A percentile compares a stretch with the other conserved stretches of the same genome.
Conservation (phyloP, 2,888 invertebrate species). For the Stenotaenia linearis region DNA sequence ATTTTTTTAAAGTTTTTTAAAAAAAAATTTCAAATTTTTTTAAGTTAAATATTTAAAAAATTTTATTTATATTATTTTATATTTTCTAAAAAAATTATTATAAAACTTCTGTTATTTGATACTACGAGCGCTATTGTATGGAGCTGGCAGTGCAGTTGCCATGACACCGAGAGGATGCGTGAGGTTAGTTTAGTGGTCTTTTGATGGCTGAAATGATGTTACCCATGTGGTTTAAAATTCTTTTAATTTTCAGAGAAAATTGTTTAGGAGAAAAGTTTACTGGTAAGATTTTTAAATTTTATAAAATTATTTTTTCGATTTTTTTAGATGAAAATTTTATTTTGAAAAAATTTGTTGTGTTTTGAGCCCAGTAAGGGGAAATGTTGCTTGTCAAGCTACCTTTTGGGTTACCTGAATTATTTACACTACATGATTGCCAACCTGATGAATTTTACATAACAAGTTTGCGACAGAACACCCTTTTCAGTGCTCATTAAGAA, state of each 20-base stretch:
- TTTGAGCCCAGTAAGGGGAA: too few relatives aligned
- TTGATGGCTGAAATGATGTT: not conserved
- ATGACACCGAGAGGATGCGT: not conserved
- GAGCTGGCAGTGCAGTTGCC: not conserved
- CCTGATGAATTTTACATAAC: not conserved
- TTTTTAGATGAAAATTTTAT: too few relatives aligned
- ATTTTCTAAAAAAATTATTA: not conserved
- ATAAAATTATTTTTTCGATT: too few relatives aligned
- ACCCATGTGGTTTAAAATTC: not conserved
- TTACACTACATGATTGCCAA: not conserved
- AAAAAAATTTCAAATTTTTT: not conserved
- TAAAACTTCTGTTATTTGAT: not conserved
- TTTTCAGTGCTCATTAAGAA: not conserved
- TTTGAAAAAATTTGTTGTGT: too few relatives aligned
- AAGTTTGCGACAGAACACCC: not conserved
- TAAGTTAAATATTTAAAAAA: not conserved
- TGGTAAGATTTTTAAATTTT: too few relatives aligned
- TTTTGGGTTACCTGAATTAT: not conserved
- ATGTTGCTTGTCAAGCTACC: too few relatives aligned
- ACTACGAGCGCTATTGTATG: not conserved
- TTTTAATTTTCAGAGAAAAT: too few relatives aligned
- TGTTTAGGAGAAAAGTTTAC: too few relatives aligned
- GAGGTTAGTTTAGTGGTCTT: not conserved
- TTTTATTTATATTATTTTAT: not conserved
- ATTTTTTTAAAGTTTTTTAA: not conserved